Evolutionary conservation across 2,797 vertebrate genomes (phyloP), one percentile per base, ranked within the genome.

Genomic region (Gobionotothen gibberifrons): DNA sequence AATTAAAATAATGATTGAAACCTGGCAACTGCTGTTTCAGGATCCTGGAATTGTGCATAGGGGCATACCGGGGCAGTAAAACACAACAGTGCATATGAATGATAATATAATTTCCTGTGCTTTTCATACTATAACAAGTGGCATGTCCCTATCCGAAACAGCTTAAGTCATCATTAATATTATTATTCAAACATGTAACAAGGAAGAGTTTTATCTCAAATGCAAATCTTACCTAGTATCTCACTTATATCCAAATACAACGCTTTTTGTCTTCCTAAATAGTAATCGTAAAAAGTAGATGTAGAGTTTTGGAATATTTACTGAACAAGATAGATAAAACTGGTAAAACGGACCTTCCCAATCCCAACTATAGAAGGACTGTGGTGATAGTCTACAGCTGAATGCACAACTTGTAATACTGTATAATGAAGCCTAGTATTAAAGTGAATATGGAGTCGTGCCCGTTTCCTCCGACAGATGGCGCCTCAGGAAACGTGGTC

Each of bases 381-480:
- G 62, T 22, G 3, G 62, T 5, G 15, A 5, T 2, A n/a, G 5
- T 43, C 9, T 47, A 9, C 26, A 26, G 26, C 9, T 2, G 12
- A 26, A 22, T 14, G 36, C 52, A 13, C n/a, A 44, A n/a, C 3
- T 5, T 26, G 55, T 29, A 11, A 14, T 32, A 26, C 3, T 26
- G 22, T 26, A 7, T 7, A 32, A 3, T 39, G 10, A 14, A 4
- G 6, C 0, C n/a, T 36, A 2, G 32, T 36, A 36, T 7, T 6
- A 1, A 22, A 9, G 3, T 21, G 21, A 47, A 17, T 9, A 6
- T 4, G 3, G 5, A 32, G 63, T 12, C 9, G 22, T 22, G 7
- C 12, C 26, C 21, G 51, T 14, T 13, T 62, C 0, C 6, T 46
- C 82, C 88, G 3, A 44, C 66, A 87, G 84, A 46, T 0, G 86